These are phyloP conservation scores for Andricus curvator DNA, from an alignment of 2,888 invertebrate genomes.

Conservation along the genomic window DNA sequence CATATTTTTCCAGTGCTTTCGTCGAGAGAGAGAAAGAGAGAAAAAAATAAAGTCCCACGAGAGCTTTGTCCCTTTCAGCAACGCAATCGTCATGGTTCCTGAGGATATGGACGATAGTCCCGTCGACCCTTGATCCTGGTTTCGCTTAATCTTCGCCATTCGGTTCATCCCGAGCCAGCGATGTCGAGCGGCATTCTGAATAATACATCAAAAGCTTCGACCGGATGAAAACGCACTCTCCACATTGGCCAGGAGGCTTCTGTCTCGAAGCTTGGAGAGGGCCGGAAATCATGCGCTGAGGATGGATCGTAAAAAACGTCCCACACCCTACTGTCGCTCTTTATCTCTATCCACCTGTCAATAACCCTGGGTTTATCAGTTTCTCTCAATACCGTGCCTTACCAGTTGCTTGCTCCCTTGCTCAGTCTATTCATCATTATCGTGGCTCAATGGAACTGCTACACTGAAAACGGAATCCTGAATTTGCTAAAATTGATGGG, in stretches of 20 bases:
- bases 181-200: constrained; percentile 61
- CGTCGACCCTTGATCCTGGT: constrained; percentile 50
- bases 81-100: constrained; percentile 45
- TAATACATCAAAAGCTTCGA: constrained; percentile 68
- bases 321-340: constrained; percentile 3
- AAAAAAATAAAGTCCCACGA: constrained; percentile 5
- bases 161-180: constrained; percentile 50
- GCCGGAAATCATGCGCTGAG: constrained; percentile 7
- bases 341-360: constrained; percentile 38
- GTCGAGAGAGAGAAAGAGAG: not conserved
- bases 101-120: constrained; percentile 33
- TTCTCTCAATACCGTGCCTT: constrained; percentile 16
- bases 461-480: constrained; percentile 4
- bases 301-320: constrained; percentile 26
- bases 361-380: constrained; percentile 40
- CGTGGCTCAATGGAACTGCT: not conserved
- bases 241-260: constrained; percentile 33
- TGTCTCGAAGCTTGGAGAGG: not conserved
- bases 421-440: constrained; percentile 28
- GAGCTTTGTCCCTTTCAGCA: constrained; percentile 40
- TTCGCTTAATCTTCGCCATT: constrained; percentile 59
- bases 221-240: constrained; percentile 34
- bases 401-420: constrained; percentile 3
- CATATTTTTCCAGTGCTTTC: constrained; percentile 21
- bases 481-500: constrained; percentile 13